Conservation (phyloP, 1,140 invertebrate species). For the Apis florea region DNA sequence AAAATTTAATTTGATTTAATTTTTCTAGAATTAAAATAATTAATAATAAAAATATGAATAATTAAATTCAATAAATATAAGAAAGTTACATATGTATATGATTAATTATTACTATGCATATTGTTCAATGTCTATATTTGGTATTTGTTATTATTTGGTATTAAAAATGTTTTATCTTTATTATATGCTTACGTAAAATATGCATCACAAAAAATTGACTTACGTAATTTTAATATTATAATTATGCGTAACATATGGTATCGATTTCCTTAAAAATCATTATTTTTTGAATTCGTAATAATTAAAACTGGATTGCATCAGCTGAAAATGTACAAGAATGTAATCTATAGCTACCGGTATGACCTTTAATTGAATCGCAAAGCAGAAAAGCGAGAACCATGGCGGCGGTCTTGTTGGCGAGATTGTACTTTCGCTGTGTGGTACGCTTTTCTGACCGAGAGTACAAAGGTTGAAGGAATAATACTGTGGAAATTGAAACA, state of each 20-base stretch:
- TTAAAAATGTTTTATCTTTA: neutral
- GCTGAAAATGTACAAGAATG: neutral
- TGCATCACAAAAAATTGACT: neutral
- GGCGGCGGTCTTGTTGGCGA: conserved; percentile 74
- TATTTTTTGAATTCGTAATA: neutral
- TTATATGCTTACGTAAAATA: neutral
- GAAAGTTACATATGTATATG: too few relatives aligned
- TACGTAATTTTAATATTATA: neutral
- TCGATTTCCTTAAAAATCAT: neutral
- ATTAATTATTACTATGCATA: too few relatives aligned
- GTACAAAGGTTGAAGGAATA: conserved; percentile 66
- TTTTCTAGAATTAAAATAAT: too few relatives aligned
- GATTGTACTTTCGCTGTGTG: conserved; percentile 69
- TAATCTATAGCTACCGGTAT: conserved; percentile 12
- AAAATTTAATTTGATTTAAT: too few relatives aligned
- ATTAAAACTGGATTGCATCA: conserved; percentile 25
- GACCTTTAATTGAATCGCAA: conserved; percentile 44
- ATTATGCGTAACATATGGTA: neutral
- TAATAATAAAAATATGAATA: too few relatives aligned
- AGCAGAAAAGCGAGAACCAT: conserved; percentile 67
- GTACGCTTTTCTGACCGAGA: conserved; percentile 77
- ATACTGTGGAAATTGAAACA: conserved; percentile 26
- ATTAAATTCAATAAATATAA: too few relatives aligned
- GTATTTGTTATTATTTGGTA: neutral
- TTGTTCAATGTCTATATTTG: neutral